Percentiles rank a stretch among this genome's conserved stretches.
phyloP scores from a whole-genome alignment of 92 coral and sea anemone genomes.

The Porites rus region DNA sequence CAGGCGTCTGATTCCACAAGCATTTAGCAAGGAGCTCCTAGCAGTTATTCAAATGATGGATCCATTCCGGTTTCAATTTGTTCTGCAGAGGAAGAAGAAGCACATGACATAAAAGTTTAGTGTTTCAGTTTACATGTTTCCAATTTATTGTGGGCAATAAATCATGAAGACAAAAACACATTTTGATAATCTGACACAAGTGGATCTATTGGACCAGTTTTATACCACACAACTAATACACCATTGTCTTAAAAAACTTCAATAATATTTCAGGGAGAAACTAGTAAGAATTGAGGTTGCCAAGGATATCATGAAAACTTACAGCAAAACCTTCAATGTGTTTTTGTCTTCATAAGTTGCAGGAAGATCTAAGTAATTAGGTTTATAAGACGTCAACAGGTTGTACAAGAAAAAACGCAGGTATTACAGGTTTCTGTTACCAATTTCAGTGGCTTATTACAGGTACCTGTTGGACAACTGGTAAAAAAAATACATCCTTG shows the following conservation, averaged over 20 bases:
- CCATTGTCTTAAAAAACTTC: not conserved
- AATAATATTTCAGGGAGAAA: not conserved
- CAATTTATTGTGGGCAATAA: not conserved
- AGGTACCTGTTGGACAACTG: slow-evolving; percentile 29
- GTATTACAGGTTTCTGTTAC: not conserved
- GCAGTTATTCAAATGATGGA: slow-evolving; percentile 63
- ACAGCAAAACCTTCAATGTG: slow-evolving; percentile 28
- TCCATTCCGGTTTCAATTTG: slow-evolving; percentile 75
- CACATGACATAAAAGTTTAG: slow-evolving; percentile 47
- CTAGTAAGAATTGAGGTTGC: no score
- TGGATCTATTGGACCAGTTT: slow-evolving; percentile 50
- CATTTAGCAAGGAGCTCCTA: slow-evolving; percentile 75
- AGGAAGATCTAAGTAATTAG: slow-evolving; percentile 9
- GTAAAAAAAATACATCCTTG: not conserved
- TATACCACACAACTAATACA: slow-evolving; percentile 8
- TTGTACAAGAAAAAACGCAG: not conserved
- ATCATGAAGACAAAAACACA: slow-evolving; percentile 85
- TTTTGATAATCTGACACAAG: slow-evolving; percentile 1
- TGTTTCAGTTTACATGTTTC: slow-evolving; percentile 18
- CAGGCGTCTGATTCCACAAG: slow-evolving; percentile 51
- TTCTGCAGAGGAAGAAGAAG: slow-evolving; percentile 78
- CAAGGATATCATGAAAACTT: not conserved
- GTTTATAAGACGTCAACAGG: not conserved
- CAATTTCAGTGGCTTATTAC: slow-evolving; percentile 8
- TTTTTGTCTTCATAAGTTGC: slow-evolving; percentile 40